These are phyloP conservation scores for Amiota mariae DNA, from an alignment of 2,888 invertebrate species.

Conservation along the genomic window DNA sequence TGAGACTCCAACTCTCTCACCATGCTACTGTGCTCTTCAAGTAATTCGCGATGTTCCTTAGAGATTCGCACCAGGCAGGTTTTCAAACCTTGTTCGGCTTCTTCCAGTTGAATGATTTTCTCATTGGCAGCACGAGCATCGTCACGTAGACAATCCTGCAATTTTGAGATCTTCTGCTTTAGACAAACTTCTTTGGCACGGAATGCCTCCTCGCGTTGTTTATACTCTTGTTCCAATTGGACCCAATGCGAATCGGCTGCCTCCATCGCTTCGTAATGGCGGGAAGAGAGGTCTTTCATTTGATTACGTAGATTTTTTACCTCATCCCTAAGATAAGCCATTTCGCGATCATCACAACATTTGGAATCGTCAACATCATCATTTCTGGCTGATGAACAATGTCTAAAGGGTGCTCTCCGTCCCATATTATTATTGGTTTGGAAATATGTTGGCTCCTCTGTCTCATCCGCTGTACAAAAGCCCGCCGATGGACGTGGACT, in stretches of 20 bases:
- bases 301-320: conserved; percentile 66
- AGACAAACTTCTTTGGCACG: conserved; percentile 74
- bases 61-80: conserved; percentile 76
- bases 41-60: conserved; percentile 76
- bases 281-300: conserved; percentile 77
- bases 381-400: neutral
- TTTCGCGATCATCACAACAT: conserved; percentile 43
- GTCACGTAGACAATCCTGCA: conserved; percentile 76
- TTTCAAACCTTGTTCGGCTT: conserved; percentile 76
- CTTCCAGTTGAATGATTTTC: conserved; percentile 77
- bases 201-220: conserved; percentile 76
- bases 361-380: neutral
- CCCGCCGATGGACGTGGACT: conserved; percentile 28
- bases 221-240: conserved; percentile 80
- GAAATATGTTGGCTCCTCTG: neutral
- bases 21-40: conserved; percentile 74
- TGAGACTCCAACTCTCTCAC: conserved; percentile 74
- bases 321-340: conserved; percentile 65
- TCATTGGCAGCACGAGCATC: conserved; percentile 74
- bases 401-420: too few relatives aligned
- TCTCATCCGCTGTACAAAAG: neutral
- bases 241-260: conserved; percentile 83
- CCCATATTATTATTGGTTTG: neutral
- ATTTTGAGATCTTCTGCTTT: conserved; percentile 76
- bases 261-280: conserved; percentile 82